phyloP scores from a whole-genome alignment of 2,888 invertebrate species.

The Tinea trinotella region DNA sequence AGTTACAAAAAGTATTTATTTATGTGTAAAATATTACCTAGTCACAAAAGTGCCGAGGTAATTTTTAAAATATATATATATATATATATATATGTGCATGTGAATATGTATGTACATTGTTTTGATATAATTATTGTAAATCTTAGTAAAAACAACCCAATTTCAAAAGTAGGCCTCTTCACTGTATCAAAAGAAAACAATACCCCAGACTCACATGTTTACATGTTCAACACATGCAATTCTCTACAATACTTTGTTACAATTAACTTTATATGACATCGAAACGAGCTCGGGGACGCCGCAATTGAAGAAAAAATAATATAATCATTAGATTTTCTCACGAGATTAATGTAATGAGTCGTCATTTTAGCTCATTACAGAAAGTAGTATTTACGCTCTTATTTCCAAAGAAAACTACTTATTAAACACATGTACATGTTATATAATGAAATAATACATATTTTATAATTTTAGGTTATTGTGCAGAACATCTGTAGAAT shows the following conservation, averaged over 20 bases:
- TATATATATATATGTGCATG: no score
- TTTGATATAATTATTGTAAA: no score
- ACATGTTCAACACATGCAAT: not conserved
- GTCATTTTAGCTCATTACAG: constrained; percentile 3
- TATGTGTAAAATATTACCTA: no score
- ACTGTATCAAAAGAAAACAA: not conserved
- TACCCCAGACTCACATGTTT: not conserved
- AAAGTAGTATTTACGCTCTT: not conserved
- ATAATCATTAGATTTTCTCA: constrained; percentile 13
- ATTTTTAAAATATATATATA: no score
- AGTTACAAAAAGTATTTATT: no score
- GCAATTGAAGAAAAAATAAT: constrained; percentile 6
- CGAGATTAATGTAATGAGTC: constrained; percentile 9
- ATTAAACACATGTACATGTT: not conserved
- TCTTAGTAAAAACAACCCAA: no score
- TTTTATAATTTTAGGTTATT: constrained; percentile 3
- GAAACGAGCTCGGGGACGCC: not conserved
- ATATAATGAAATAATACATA: not conserved
- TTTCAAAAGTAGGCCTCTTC: no score
- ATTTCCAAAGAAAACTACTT: not conserved
- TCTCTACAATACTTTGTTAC: not conserved
- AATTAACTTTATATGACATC: constrained; percentile 5
- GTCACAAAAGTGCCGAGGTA: no score
- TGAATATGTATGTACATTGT: no score
- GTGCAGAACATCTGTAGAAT: constrained; percentile 1